Evolutionary conservation across 2,888 invertebrate genomes (phyloP).

Genomic region (Erebia palarica): DNA sequence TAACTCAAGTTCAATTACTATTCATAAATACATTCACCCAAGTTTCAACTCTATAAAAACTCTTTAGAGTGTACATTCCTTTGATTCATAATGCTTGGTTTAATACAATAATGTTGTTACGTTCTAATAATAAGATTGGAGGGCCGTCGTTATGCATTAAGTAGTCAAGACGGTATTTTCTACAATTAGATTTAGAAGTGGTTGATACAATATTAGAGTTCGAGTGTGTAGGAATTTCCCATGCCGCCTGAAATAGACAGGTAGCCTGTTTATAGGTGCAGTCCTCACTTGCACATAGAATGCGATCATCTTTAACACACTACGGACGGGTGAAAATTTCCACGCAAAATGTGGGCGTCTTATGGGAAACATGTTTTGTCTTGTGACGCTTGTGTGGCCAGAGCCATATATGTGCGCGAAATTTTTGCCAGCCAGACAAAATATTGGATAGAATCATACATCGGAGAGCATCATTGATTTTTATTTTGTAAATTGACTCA

Average conservation of each 20-base stretch:
- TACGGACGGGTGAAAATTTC: too few relatives aligned
- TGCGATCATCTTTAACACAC: too few relatives aligned
- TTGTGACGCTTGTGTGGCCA: too few relatives aligned
- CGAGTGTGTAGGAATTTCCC: conserved; percentile 55
- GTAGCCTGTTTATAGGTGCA: not conserved
- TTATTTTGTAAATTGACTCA: too few relatives aligned
- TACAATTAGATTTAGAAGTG: conserved; percentile 50
- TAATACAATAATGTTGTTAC: conserved; percentile 39
- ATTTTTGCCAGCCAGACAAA: too few relatives aligned
- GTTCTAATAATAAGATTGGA: conserved; percentile 50
- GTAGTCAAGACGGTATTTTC: conserved; percentile 50
- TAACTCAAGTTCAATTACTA: conserved; percentile 40
- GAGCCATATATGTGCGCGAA: too few relatives aligned
- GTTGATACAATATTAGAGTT: conserved; percentile 45
- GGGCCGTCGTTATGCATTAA: conserved; percentile 47
- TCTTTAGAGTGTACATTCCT: not conserved
- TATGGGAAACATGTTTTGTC: too few relatives aligned
- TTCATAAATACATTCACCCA: not conserved
- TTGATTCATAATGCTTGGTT: conserved; percentile 15
- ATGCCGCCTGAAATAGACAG: conserved; percentile 56
- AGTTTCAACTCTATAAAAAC: conserved; percentile 6
- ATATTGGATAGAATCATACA: too few relatives aligned
- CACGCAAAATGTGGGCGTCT: too few relatives aligned
- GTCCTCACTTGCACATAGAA: too few relatives aligned
- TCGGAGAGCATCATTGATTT: too few relatives aligned